Percentiles rank a stretch among this genome's conserved stretches.
These are phyloP conservation scores for Leptopilina drosophilae DNA, from an alignment of 2,888 invertebrate genomes.

Conservation along the genomic window DNA sequence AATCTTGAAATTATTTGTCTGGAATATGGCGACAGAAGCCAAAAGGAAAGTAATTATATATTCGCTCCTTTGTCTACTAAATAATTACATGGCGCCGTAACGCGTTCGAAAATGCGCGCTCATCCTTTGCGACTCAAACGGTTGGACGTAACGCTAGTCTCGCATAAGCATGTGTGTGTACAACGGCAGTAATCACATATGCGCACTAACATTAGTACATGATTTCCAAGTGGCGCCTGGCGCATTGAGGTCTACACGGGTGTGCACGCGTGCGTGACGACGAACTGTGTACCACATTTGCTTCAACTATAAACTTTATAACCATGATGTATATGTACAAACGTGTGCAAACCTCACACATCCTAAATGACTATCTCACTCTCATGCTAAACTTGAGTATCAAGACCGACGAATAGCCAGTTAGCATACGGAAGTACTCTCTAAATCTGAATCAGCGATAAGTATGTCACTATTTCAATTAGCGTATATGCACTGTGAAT, in stretches of 20 bases:
- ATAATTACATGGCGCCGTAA: constrained; percentile 41
- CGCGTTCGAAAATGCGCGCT: constrained; percentile 34
- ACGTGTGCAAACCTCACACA: constrained; percentile 19
- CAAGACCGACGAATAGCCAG: constrained; percentile 44
- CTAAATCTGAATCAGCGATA: too few relatives aligned
- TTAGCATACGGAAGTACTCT: constrained; percentile 57
- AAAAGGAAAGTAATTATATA: constrained; percentile 31
- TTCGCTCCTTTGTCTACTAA: constrained; percentile 39
- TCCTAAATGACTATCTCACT: constrained; percentile 21
- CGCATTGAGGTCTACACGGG: constrained; percentile 63
- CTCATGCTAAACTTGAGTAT: constrained; percentile 30
- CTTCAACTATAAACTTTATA: constrained; percentile 46
- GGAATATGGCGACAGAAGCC: constrained; percentile 30
- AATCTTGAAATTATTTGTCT: constrained; percentile 10
- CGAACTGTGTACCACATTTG: constrained; percentile 59
- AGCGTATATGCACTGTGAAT: too few relatives aligned
- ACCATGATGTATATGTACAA: constrained; percentile 41
- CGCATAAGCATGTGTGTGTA: neutral
- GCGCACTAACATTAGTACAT: neutral
- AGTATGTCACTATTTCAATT: too few relatives aligned
- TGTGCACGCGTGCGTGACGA: constrained; percentile 72
- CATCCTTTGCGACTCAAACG: constrained; percentile 37
- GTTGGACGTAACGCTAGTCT: constrained; percentile 30
- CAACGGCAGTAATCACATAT: constrained; percentile 19
- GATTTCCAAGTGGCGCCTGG: constrained; percentile 65